Base-by-base conservation (phyloP, 2,797 vertebrate species). In the Sebastes dallii region DNA sequence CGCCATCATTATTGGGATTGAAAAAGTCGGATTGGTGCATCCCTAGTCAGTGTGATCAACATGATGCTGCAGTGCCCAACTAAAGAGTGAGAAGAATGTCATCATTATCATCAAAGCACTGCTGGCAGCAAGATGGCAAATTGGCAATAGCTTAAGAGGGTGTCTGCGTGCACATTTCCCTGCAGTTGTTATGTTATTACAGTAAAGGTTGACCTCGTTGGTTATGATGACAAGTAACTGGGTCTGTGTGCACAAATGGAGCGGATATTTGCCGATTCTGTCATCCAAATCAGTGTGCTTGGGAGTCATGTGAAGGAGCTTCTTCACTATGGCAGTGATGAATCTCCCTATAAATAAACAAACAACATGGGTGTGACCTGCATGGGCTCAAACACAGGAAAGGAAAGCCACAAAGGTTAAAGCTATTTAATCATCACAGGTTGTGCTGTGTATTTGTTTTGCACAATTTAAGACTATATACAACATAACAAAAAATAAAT, bases 61-160 rank as follows among this genome's bases (percentile, higher is more conserved):
- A 79, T 74, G 75, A 87, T 71, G 74, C 84, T 72, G 74, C 75
- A 75, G 71, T 69, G 36, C 25, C 32, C 30, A 42, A 29, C 24
- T 77, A 6, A 52, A 60, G 39, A 52, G 34, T 39, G 78, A 73
- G 82, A 87, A 83, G 78, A 91, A 81, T 82, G 14, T 25, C 39
- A 54, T 32, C 82, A 86, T 74, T 80, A 80, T 34, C 36, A n/a
- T 61, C 46, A 68, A 27, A 30, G 34, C 70, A 76, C 42, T 79
- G 71, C 66, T 82, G 71, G 60, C 55, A 85, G 78, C 2, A 2
- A 16, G 18, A 71, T 62, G 66, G 59, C 56, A 67, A 69, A 71
- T 80, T 77, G 61, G 54, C 34, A 75, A 30, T 2, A 39, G 18
- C 32, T 25, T 4, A 16, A 61, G 54, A 46, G 13, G 13, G 36